Evolutionary conservation across 2,888 invertebrate genomes (phyloP), one percentile per base, ranked within the genome.

Genomic region (Hedya salicella): DNA sequence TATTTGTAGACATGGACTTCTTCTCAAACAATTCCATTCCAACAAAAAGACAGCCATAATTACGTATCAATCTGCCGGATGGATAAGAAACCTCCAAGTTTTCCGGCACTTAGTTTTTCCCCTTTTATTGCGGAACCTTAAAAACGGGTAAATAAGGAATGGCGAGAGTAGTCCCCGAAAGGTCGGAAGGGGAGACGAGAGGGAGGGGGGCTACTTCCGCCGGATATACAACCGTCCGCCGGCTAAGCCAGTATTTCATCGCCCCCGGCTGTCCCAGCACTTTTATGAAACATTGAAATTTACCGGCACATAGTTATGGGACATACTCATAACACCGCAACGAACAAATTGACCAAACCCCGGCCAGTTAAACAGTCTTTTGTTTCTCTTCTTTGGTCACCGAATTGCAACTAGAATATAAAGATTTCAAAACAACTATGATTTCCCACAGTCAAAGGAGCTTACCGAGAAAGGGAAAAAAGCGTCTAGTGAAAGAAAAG

Each of bases 121-220:
- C 60, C 36, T 66, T 66, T 61, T 61, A 61, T 66, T 65, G 52
- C 59, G 61, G 66, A 61, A 66, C 66, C 66, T 54, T 66, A 66
- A 89, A 89, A 90, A 86, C 88, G 86, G 83, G 85, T 89, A 89
- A 90, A 91, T 89, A 91, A 88, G 85, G 85, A 87, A 80, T 84
- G 78, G 80, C 82, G 80, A 78, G 80, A 78, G 78, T 17, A 48
- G 66, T 57, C 44, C 62, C 67, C 70, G 70, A 69, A 71, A 61
- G 73, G 69, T 70, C 69, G 72, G 70, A 71, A 52, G 71, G 71
- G 65, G 69, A 3, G 61, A 0, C 40, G 65, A 14, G 46, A 40
- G 71, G 62, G 50, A 70, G 71, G 69, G 70, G 70, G 71, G 71
- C 61, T 69, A 71, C 77, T 78, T 85, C 85, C 85, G 84, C 69